Evolutionary conservation across 1,140 invertebrate species (phyloP).

Genomic region (Augochlora pura): DNA sequence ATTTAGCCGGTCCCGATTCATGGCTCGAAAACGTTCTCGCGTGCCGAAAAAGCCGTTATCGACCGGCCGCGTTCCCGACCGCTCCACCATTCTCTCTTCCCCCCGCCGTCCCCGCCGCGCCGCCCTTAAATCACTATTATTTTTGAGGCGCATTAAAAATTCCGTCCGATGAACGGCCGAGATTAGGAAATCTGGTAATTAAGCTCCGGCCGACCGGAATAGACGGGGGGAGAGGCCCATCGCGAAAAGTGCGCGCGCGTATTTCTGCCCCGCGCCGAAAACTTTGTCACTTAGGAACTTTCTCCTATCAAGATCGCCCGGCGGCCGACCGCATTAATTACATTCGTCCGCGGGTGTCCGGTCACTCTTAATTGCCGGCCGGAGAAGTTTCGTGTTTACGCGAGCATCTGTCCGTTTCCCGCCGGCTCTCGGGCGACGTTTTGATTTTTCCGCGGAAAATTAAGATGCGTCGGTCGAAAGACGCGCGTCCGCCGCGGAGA

Average conservation of each 20-base stretch:
- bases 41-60: conserved; percentile 45
- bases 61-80: not conserved
- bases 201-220: conserved; percentile 32
- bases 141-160: conserved; percentile 32
- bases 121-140: conserved; percentile 43
- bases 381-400: conserved; percentile 9
- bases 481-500: too few species aligned
- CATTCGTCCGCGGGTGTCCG: conserved; percentile 38
- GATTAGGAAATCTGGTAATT: conserved; percentile 63
- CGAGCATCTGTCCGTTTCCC: too few species aligned
- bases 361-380: conserved; percentile 57
- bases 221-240: conserved; percentile 7
- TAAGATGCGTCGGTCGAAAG: too few species aligned
- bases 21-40: conserved; percentile 15
- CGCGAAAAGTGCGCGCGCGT: conserved; percentile 48
- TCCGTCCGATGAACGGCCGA: conserved; percentile 38
- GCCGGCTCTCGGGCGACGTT: too few species aligned
- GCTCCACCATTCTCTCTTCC: not conserved
- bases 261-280: conserved; percentile 50
- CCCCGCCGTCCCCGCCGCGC: too few species aligned
- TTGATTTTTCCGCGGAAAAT: too few species aligned
- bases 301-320: conserved; percentile 59
- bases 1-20: conserved; percentile 26
- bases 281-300: conserved; percentile 64
- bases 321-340: conserved; percentile 50